Percentiles rank a stretch among this genome's conserved stretches.
Conservation (phyloP, 2,113 vertebrate species). For the Eupsittula cactorum region DNA sequence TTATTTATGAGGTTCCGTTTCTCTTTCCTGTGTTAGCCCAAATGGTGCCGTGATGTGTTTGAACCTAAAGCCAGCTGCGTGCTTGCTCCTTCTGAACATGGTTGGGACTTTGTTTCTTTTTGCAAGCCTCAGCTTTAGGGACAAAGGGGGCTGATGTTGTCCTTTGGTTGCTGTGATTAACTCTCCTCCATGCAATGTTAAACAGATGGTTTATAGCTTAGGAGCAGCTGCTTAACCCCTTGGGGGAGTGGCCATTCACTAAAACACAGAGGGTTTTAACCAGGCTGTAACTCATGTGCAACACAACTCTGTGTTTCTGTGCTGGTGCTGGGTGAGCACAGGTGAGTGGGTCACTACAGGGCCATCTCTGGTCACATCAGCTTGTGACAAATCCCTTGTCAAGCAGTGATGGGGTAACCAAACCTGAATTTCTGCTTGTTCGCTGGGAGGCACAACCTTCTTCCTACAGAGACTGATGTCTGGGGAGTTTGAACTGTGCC, state of each 20-base stretch:
- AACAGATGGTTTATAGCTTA: background rate
- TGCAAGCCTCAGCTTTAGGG: background rate
- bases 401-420: background rate
- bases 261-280: background rate
- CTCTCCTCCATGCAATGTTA: background rate
- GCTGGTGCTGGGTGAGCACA: background rate
- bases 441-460: background rate
- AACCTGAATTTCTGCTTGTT: rapidly evolving
- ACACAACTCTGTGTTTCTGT: background rate
- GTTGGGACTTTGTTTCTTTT: background rate
- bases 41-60: background rate
- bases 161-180: background rate
- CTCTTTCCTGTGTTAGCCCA: background rate
- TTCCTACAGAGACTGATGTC: background rate
- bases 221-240: background rate
- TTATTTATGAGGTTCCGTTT: background rate
- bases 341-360: background rate
- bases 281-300: background rate
- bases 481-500: background rate
- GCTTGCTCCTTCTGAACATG: background rate
- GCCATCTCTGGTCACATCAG: background rate
- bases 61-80: background rate
- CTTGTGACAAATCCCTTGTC: background rate
- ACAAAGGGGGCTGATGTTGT: background rate
- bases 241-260: background rate